Conservation (phyloP, 2,888 invertebrate genomes). For the Mayetiola destructor region DNA sequence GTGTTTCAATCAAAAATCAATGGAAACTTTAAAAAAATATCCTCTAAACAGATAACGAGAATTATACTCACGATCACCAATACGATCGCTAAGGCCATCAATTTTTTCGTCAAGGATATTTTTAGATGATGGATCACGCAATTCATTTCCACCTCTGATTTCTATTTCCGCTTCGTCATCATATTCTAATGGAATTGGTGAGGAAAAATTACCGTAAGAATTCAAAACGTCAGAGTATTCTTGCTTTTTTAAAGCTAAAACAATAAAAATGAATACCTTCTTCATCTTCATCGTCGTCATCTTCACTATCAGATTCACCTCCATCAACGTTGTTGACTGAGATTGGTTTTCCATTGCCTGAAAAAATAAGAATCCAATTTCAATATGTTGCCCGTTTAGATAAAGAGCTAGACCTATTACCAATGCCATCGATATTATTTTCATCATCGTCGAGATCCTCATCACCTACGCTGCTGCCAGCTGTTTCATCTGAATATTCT, state of each 20-base stretch:
- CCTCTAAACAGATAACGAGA: too few species aligned
- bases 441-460: neutral
- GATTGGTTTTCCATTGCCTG: too few species aligned
- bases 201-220: too few species aligned
- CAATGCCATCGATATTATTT: neutral
- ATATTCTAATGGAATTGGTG: too few species aligned
- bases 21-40: neutral
- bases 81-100: conserved; percentile 24
- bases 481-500: conserved; percentile 16
- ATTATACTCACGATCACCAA: conserved; percentile 5
- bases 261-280: too few species aligned
- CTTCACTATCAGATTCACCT: conserved; percentile 32
- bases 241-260: neutral
- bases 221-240: conserved; percentile 18
- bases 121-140: neutral
- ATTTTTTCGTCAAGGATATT: conserved; percentile 27
- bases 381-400: conserved; percentile 13
- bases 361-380: too few species aligned
- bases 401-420: neutral
- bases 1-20: neutral
- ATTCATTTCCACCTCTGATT: neutral
- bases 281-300: conserved; percentile 32
- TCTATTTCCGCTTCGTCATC: neutral
- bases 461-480: neutral
- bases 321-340: conserved; percentile 33